A percentile compares a stretch with the other conserved stretches of the same genome.
Conservation (phyloP, 2,888 invertebrate species). For the Andrena dorsata region DNA sequence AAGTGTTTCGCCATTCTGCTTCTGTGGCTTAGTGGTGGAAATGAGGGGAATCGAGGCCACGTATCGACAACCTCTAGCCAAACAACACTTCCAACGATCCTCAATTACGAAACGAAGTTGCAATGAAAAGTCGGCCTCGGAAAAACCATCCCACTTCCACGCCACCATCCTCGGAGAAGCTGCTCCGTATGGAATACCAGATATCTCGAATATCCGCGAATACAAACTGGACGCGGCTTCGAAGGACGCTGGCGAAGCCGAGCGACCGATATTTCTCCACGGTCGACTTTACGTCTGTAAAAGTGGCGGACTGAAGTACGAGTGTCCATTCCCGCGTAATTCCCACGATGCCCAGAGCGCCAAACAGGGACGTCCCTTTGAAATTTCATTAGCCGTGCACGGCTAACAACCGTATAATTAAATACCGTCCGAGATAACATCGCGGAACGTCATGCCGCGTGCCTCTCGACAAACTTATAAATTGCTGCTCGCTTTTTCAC, state of each 20-base stretch:
- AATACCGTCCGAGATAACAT: slow-evolving; percentile 26
- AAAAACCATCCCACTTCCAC: background rate
- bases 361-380: slow-evolving; percentile 29
- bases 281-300: background rate
- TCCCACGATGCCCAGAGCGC: slow-evolving; percentile 29
- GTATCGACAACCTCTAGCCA: background rate
- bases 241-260: slow-evolving; percentile 3
- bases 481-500: background rate
- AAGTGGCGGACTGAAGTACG: slow-evolving; percentile 18
- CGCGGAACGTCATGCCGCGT: background rate
- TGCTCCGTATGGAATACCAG: background rate
- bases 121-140: background rate
- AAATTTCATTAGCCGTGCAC: slow-evolving; percentile 37
- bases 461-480: background rate
- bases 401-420: slow-evolving; percentile 42
- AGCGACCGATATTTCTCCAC: background rate
- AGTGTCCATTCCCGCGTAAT: slow-evolving; percentile 2
- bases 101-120: background rate
- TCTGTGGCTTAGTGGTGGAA: background rate
- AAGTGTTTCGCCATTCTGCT: slow-evolving; percentile 35
- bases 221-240: background rate
- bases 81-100: background rate
- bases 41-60: slow-evolving; percentile 25
- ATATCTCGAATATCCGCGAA: background rate
- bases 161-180: background rate